Evolutionary conservation across 2,888 invertebrate genomes (phyloP).

Genomic region (Ochlodes sylvanus): DNA sequence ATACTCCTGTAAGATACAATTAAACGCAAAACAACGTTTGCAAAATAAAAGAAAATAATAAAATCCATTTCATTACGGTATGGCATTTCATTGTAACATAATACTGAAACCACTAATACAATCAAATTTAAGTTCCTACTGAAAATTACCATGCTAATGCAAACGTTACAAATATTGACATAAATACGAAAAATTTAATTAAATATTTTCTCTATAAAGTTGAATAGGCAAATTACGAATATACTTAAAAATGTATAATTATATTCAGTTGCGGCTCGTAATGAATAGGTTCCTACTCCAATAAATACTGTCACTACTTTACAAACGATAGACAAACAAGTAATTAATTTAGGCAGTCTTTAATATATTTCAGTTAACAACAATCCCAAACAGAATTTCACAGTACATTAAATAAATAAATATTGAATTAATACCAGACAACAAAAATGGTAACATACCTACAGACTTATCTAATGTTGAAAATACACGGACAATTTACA

Average conservation of each 20-base stretch:
- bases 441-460: slow-evolving; percentile 78
- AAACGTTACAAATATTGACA: slow-evolving; percentile 50
- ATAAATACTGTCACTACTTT: slow-evolving; percentile 65
- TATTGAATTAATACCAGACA: slow-evolving; percentile 67
- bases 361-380: slow-evolving; percentile 76
- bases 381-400: slow-evolving; percentile 70
- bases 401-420: slow-evolving; percentile 72
- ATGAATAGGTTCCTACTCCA: slow-evolving; percentile 47
- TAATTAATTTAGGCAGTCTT: slow-evolving; percentile 84
- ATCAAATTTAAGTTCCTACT: slow-evolving; percentile 75
- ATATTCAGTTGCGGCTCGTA: slow-evolving; percentile 16
- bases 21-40: slow-evolving; percentile 63
- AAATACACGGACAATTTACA: not conserved
- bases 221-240: slow-evolving; percentile 38
- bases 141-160: slow-evolving; percentile 43
- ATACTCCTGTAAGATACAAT: slow-evolving; percentile 67
- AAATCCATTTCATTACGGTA: slow-evolving; percentile 78
- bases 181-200: slow-evolving; percentile 39
- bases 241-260: slow-evolving; percentile 37
- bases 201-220: slow-evolving; percentile 36
- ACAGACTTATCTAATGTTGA: slow-evolving; percentile 61
- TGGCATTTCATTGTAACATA: slow-evolving; percentile 78
- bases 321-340: slow-evolving; percentile 72
- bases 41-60: slow-evolving; percentile 67
- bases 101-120: slow-evolving; percentile 84